Base-by-base conservation (phyloP, 2,113 vertebrate genomes). In the Austrofundulus limnaeus region DNA sequence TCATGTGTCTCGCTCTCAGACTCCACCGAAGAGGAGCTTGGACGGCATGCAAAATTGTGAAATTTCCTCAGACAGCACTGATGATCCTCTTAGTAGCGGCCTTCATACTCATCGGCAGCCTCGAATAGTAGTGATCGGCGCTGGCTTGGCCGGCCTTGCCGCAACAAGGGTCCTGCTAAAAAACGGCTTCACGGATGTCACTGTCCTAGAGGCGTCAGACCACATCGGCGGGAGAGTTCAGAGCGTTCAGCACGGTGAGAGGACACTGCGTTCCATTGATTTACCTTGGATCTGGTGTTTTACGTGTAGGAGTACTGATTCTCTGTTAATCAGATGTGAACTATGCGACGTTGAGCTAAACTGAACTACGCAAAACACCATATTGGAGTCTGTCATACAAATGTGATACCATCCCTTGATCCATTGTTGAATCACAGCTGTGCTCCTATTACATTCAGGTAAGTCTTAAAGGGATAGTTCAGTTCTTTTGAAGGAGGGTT, bases 31-130 rank as follows among this genome's bases (percentile, higher is more conserved):
- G 94, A 94, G 87, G 92, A 97, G 95, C 86, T 93, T 91, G 94
- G 95, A 95, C 94, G 97, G 97, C 94, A 99, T 99, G 97, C 97
- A 99, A 99, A 99, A 96, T 99, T 97, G 96, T 98, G 97, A 99
- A 94, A 94, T 95, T 95, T 97, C 96, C 94, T 96, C 93, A 91
- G 96, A 98, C 91, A 96, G 96, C 92, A 95, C 96, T 93, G 96
- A 98, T 98, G 97, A 99, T 94, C 96, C 96, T 93, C 95, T 98
- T 93, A 94, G 95, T 97, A 91, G 96, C 80, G 94, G 94, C 92
- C 89, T 94, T 79, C 95, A 89, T 85, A 93, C 89, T 92, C 94
- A 92, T 87, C 95, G 94, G 85, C 96, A 97, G 90, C 97, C 97
- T 94, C 96, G 96, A 90, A 96, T 99, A 93, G 95, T 98, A 68